phyloP scores from a whole-genome alignment of 2,113 vertebrate species.

The Trogon melanurus region DNA sequence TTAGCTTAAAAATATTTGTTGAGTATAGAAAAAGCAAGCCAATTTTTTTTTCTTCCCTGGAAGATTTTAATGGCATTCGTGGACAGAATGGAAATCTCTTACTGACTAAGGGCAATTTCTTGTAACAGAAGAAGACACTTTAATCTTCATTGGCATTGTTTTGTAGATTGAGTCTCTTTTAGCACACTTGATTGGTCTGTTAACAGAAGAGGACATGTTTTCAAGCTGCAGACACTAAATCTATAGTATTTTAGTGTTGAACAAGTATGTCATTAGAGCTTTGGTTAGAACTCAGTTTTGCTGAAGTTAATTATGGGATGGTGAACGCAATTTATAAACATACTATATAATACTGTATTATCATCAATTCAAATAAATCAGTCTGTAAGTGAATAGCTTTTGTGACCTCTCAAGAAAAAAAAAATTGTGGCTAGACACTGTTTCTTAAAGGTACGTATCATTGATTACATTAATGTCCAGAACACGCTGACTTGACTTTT shows the following conservation, averaged over 20 bases:
- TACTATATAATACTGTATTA: conserved; percentile 6
- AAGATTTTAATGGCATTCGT: background rate
- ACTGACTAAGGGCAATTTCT: background rate
- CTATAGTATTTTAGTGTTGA: background rate
- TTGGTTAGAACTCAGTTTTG: background rate
- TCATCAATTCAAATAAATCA: conserved; percentile 36
- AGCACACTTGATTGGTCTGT: background rate
- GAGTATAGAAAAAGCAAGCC: background rate
- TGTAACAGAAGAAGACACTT: background rate
- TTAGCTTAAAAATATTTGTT: background rate
- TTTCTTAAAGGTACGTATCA: background rate
- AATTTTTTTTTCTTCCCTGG: background rate
- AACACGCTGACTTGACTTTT: background rate
- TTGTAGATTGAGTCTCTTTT: background rate
- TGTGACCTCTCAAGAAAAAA: conserved; percentile 9
- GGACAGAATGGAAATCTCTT: background rate
- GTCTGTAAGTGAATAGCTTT: background rate
- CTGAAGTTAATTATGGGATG: background rate
- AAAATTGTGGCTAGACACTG: background rate
- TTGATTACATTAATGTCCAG: background rate
- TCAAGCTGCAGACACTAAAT: background rate
- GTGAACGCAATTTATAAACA: background rate
- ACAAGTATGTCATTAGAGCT: background rate
- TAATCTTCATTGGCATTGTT: background rate
- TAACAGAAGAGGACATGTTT: background rate